Conservation (phyloP, 1,140 invertebrate species). For the Eurosta solidaginis region DNA sequence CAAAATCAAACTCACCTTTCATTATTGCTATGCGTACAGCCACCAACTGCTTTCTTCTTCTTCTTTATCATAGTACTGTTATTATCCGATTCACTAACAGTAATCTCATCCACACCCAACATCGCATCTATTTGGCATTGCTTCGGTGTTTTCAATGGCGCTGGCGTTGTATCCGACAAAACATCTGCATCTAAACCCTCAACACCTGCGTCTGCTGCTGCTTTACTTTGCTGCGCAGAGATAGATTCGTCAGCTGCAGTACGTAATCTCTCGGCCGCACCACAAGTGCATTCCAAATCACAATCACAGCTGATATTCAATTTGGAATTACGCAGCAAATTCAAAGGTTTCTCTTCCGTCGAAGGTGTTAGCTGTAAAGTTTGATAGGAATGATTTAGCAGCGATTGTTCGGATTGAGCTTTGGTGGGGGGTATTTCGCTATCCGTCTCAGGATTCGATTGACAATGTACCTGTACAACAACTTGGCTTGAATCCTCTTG, state of each 20-base stretch:
- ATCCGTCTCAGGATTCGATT: constrained; percentile 8
- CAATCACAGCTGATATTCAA: constrained; percentile 44
- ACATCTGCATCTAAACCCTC: constrained; percentile 24
- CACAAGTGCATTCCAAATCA: constrained; percentile 52
- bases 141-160: constrained; percentile 40
- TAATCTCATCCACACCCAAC: constrained; percentile 54
- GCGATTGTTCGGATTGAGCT: constrained; percentile 49
- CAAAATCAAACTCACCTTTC: constrained; percentile 24
- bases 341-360: constrained; percentile 31
- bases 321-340: constrained; percentile 3
- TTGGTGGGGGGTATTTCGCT: constrained; percentile 35
- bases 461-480: constrained; percentile 45
- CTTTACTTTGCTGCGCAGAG: neutral
- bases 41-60: constrained; percentile 40
- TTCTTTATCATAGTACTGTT: constrained; percentile 56
- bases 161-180: neutral
- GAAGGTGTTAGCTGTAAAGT: constrained; percentile 41
- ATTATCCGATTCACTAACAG: constrained; percentile 57
- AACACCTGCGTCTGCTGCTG: neutral
- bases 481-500: constrained; percentile 38
- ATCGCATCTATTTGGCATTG: constrained; percentile 51
- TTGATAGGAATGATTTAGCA: constrained; percentile 55
- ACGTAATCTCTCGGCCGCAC: neutral
- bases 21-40: constrained; percentile 20
- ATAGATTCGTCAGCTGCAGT: neutral